Percentiles rank a stretch among this genome's conserved stretches.
These are phyloP conservation scores for Saxicola maurus DNA, from an alignment of 2,797 vertebrate species.

Conservation along the genomic window DNA sequence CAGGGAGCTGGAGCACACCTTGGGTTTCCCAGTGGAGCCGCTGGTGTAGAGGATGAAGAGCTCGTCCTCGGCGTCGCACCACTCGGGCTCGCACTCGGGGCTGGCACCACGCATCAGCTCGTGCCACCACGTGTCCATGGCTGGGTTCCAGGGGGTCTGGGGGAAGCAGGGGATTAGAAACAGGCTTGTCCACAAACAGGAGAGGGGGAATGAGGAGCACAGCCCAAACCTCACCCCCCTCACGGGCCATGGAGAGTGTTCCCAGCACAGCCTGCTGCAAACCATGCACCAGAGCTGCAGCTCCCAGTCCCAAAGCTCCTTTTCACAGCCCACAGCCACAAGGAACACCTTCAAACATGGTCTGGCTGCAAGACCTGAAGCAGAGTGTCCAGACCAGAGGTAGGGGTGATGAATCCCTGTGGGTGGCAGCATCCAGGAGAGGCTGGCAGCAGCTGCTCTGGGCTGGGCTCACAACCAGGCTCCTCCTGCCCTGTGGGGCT, in stretches of 20 bases:
- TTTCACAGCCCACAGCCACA: neutral
- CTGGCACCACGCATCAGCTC: slow-evolving; percentile 76
- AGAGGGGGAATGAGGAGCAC: neutral
- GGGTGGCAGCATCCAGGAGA: neutral
- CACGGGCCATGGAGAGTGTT: fast-evolving
- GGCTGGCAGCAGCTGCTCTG: neutral
- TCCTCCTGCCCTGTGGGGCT: neutral
- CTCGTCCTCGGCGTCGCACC: slow-evolving; percentile 91
- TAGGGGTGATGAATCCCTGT: fast-evolving
- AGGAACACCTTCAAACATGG: neutral
- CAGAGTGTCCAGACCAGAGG: neutral
- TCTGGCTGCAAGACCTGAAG: neutral
- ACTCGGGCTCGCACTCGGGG: slow-evolving; percentile 89
- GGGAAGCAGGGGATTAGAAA: neutral
- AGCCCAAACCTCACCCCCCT: fast-evolving
- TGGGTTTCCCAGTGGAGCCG: slow-evolving; percentile 94
- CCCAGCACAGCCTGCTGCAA: neutral
- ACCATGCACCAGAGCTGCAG: neutral
- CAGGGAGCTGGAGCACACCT: slow-evolving; percentile 69
- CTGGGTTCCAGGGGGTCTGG: slow-evolving; percentile 88
- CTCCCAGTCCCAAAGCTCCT: neutral
- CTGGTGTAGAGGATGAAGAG: slow-evolving; percentile 97
- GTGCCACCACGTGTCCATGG: slow-evolving; percentile 88
- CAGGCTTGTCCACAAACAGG: neutral
- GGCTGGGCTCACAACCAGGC: neutral